These are phyloP conservation scores for Macrotis lagotis DNA, from an alignment of 2,113 vertebrate genomes.

Conservation along the genomic window DNA sequence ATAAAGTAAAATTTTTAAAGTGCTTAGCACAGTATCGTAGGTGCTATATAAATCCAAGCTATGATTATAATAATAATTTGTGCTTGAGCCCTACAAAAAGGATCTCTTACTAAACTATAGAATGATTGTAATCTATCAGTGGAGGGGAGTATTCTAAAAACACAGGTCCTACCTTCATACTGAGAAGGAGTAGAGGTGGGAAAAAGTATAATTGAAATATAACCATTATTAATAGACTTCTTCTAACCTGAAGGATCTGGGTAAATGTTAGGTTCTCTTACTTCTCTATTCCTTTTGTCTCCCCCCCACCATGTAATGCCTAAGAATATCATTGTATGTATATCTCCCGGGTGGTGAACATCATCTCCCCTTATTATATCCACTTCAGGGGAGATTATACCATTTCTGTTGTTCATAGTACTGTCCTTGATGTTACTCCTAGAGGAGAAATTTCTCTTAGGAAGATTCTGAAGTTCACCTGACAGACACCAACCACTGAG, in stretches of 20 bases:
- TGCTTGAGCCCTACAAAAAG: background rate
- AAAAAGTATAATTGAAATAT: too few relatives aligned
- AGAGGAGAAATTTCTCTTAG: background rate
- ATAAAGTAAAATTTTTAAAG: background rate
- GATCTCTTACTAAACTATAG: background rate
- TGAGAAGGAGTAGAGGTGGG: background rate
- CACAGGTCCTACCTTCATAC: background rate
- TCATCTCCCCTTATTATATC: background rate
- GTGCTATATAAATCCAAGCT: background rate
- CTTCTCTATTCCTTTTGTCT: background rate
- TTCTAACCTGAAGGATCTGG: too few relatives aligned
- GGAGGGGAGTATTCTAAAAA: background rate
- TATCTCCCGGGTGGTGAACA: background rate
- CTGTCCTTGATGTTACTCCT: background rate
- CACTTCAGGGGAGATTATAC: background rate
- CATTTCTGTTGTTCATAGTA: background rate
- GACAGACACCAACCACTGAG: too few relatives aligned
- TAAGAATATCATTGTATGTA: background rate
- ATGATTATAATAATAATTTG: background rate
- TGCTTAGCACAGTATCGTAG: background rate
- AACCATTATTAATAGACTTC: background rate
- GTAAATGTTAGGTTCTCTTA: background rate
- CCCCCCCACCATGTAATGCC: background rate
- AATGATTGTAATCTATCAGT: background rate
- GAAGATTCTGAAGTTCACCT: too few relatives aligned